Conservation (phyloP, 2,113 vertebrate genomes). For the Chunga burmeisteri region DNA sequence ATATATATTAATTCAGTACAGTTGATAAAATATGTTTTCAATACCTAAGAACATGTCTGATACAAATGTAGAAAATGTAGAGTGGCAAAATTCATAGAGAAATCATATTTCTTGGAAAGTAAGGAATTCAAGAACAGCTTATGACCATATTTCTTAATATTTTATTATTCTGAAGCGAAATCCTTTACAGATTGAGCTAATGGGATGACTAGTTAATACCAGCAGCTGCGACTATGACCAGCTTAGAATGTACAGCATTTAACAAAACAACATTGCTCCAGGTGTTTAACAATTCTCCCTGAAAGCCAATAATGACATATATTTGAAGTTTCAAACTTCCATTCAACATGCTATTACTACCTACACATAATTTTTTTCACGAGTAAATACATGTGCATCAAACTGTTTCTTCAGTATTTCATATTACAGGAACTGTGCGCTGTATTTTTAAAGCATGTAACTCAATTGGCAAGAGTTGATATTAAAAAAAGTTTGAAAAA, state of each 20-base stretch:
- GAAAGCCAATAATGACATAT: background rate
- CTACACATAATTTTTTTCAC: background rate
- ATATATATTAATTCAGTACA: background rate
- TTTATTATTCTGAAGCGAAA: constrained; percentile 5
- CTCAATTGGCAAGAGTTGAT: background rate
- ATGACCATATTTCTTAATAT: background rate
- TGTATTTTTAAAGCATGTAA: background rate
- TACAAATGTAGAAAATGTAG: background rate
- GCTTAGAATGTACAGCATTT: background rate
- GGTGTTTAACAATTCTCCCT: background rate
- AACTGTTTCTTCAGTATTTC: background rate
- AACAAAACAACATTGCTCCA: background rate
- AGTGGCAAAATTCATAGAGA: background rate
- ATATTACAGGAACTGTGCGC: background rate
- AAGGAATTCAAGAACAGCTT: background rate
- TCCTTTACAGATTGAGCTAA: background rate
- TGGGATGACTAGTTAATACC: background rate
- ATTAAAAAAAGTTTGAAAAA: background rate
- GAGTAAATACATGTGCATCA: background rate
- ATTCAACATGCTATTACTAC: background rate
- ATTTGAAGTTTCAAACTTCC: background rate
- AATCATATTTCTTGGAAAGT: background rate
- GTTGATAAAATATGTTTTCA: background rate
- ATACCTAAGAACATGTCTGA: background rate
- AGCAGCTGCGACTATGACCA: background rate